Evolutionary conservation across 2,113 vertebrate genomes (phyloP).

Genomic region (Scytalopus superciliaris): DNA sequence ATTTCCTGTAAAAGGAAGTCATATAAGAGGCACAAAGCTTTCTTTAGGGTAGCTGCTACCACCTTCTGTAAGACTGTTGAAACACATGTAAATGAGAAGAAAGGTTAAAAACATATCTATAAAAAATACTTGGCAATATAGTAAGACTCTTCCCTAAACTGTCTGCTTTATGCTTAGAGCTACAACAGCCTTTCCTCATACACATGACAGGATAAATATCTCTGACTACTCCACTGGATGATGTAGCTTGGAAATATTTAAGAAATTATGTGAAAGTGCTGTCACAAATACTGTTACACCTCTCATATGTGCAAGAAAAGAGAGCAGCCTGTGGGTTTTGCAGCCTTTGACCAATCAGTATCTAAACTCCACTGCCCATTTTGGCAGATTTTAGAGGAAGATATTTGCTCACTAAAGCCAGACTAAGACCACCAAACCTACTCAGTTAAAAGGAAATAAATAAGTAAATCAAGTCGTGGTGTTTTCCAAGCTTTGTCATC

Average conservation of each 20-base stretch:
- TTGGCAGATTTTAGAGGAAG: background rate
- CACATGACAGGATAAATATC: background rate
- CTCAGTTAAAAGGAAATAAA: background rate
- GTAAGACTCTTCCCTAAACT: background rate
- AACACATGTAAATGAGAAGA: constrained; percentile 49
- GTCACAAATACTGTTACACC: background rate
- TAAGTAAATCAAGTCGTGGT: background rate
- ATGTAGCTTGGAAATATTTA: constrained; percentile 11
- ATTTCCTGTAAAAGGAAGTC: constrained; percentile 21
- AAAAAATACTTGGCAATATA: background rate
- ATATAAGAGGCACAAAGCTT: background rate
- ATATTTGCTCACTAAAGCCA: background rate
- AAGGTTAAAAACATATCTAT: background rate
- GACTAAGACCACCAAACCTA: background rate
- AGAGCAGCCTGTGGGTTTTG: background rate
- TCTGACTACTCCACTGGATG: background rate
- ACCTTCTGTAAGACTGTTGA: constrained; percentile 63
- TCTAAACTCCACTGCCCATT: background rate
- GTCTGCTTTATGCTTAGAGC: background rate
- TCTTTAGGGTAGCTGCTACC: constrained; percentile 58
- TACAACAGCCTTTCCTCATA: background rate
- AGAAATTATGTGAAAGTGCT: background rate
- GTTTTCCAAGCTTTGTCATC: background rate
- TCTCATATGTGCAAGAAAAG: background rate
- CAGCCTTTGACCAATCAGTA: background rate